Evolutionary conservation across 1,140 invertebrate species (phyloP).

Genomic region (Drosophila albomicans): DNA sequence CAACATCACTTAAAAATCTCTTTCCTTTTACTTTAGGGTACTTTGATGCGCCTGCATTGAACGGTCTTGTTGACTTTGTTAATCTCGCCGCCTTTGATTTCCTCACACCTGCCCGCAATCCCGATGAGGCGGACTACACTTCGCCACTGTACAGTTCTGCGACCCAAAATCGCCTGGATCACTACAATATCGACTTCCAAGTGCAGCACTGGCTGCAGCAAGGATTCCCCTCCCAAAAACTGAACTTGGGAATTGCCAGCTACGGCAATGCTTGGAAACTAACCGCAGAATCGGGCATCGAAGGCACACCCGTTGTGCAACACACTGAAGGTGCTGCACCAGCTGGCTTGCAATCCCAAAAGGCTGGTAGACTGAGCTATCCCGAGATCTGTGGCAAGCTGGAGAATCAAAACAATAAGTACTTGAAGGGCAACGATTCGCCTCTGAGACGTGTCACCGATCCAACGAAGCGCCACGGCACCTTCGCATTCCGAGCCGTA

Average conservation of each 20-base stretch:
- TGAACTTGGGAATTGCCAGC: conserved; percentile 93
- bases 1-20: neutral
- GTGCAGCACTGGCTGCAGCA: conserved; percentile 88
- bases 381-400: conserved; percentile 92
- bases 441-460: conserved; percentile 89
- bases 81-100: conserved; percentile 93
- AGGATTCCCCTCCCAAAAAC: conserved; percentile 89
- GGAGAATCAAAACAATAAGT: conserved; percentile 87
- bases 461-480: conserved; percentile 90
- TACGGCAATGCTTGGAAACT: conserved; percentile 94
- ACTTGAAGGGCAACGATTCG: conserved; percentile 87
- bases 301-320: conserved; percentile 90
- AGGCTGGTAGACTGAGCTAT: conserved; percentile 91
- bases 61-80: conserved; percentile 91
- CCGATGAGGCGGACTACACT: conserved; percentile 90
- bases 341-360: conserved; percentile 88
- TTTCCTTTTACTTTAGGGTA: conserved; percentile 86
- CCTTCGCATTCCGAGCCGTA: conserved; percentile 90
- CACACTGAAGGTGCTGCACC: conserved; percentile 89
- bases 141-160: conserved; percentile 89
- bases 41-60: conserved; percentile 90
- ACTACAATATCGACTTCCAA: conserved; percentile 88
- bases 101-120: conserved; percentile 90
- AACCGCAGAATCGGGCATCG: conserved; percentile 88
- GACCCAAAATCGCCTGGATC: conserved; percentile 86